Base-by-base conservation (phyloP, 2,888 invertebrate species). In the Lutraria lutraria region DNA sequence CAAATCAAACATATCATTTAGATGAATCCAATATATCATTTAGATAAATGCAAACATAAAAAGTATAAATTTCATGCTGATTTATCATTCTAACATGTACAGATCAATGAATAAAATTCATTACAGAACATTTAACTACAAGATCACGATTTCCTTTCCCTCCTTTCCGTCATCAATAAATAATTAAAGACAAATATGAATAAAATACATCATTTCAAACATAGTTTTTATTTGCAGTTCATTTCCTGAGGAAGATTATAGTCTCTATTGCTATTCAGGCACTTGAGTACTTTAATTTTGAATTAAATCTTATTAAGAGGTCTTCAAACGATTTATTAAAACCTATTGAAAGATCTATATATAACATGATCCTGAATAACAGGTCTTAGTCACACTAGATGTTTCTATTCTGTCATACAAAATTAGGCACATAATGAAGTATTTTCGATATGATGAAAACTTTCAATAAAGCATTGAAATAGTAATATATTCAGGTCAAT, bases 161-260 rank as follows among this genome's bases (percentile, higher is more conserved):
- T 68, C 25, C 63, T 68, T 68, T 68, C 25, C 25, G 43, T 43
- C 25, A 68, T 68, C 63, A 25, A 25, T 68, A 25, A 68, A 68
- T 68, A 68, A 43, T 43, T 43, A 2, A 25, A 25, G 34, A 34
- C 31, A 31, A 76, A 76, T 25, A 34, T 76, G 16, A 16, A 76
- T 34, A 76, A 76, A 76, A 34, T 76, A 31, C 76, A 76, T 34
- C 0, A 15, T 72, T 76, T 76, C 34, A 4, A 16, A 31, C 16
- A 31, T 76, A 19, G 34, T 76, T 34, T 76, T 76, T 76, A 76
- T 76, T 76, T 76, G 76, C 76, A 34, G 76, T 76, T 76, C 76
- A 76, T 31, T 34, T 8, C 34, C 19, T 34, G 19, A 31, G 34
- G 6, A 76, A 76, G 34, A 31, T 76, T 76, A 76, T 76, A 76